Base-by-base conservation (phyloP, 1,140 invertebrate species). In the Vanessa tameamea region DNA sequence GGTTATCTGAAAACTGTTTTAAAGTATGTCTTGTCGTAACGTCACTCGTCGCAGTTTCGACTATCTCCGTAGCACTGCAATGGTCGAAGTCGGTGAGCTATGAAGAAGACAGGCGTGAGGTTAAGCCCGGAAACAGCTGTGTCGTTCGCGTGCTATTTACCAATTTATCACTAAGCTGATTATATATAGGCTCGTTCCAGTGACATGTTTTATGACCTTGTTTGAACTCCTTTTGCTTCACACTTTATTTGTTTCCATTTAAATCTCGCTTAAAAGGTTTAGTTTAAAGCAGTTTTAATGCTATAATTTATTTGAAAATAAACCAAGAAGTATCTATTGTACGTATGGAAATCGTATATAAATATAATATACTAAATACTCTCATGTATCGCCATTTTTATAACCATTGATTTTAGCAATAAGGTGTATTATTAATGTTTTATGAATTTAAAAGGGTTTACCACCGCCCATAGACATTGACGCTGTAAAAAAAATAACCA, bases 81-180 rank as follows among this genome's bases (percentile, higher is more conserved):
- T 37, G 65, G 23, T 55, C 53, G 31, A 53, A 20, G 51, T 53
- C 51, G 23, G 64, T 51, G 75, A 75, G 61, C 75, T 82, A 84
- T 81, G 78, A 78, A 82, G 85, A 83, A 81, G 85, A 83, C 79
- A 83, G 75, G 69, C 82, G 77, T 79, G 79, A 80, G 74, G 71
- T 71, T 70, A 74, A 76, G 72, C 63, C 72, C 84, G 88, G 90
- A 92, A 90, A 82, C 89, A 91, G 88, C 89, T 92, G 90, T 86
- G 88, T 86, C 86, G 88, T 77, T 92, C 83, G 90, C 90, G 90
- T 92, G 90, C 79, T 90, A 85, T 92, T 92, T 90, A 87, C 87
- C 90, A 91, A 92, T 92, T 92, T 91, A 92, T 92, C 89, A 91
- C 88, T 89, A 90, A 91, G 87, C 88, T 90, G 88, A 92, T 92